Conservation (phyloP, 2,888 invertebrate species). For the Eulithis testata region DNA sequence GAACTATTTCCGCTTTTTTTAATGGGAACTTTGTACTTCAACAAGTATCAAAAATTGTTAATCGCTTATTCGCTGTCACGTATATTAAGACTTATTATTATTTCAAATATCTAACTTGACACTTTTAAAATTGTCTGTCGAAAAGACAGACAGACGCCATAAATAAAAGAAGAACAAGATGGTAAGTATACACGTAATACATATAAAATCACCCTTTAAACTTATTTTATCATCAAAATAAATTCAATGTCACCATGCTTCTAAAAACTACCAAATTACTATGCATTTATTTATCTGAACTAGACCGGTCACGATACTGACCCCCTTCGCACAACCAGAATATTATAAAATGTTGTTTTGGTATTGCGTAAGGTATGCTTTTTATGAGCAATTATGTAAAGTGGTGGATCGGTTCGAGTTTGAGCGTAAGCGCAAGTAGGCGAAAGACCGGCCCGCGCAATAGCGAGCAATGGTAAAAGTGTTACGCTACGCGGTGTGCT, state of each 20-base stretch:
- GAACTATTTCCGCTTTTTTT: too few relatives aligned
- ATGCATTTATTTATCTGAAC: constrained; percentile 39
- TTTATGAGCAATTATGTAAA: constrained; percentile 81
- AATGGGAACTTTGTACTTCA: too few relatives aligned
- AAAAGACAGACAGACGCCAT: too few relatives aligned
- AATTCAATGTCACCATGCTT: constrained; percentile 37
- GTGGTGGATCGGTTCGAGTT: constrained; percentile 63
- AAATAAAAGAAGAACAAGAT: too few relatives aligned
- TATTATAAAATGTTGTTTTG: constrained; percentile 70
- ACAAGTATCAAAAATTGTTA: too few relatives aligned
- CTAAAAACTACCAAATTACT: constrained; percentile 31
- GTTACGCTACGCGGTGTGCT: constrained; percentile 80
- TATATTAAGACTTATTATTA: background rate
- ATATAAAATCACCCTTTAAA: background rate
- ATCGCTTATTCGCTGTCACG: too few relatives aligned
- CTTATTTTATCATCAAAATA: constrained; percentile 22
- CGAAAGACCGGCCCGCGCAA: constrained; percentile 58
- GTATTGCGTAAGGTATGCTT: constrained; percentile 75
- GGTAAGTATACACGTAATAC: background rate
- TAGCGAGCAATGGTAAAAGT: constrained; percentile 76
- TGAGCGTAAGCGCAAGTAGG: constrained; percentile 65
- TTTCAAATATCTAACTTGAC: too few relatives aligned
- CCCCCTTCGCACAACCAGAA: constrained; percentile 68
- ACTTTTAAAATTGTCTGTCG: too few relatives aligned
- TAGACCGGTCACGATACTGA: constrained; percentile 48